These are phyloP conservation scores for Drosophila nebulosa DNA, from an alignment of 1,140 invertebrate species.

Conservation along the genomic window DNA sequence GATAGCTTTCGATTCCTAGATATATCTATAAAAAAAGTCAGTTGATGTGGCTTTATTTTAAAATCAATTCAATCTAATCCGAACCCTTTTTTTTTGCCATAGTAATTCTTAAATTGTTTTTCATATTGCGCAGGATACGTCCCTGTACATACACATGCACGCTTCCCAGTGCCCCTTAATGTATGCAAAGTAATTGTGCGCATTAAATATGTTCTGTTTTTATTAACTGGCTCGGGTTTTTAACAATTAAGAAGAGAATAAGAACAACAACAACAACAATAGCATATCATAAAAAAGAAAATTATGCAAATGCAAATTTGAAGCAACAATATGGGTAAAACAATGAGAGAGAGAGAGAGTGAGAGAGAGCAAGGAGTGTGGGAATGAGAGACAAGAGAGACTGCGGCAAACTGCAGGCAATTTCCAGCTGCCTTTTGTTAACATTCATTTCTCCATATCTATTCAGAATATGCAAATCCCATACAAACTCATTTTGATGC, in stretches of 20 bases:
- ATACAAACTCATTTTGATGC: conserved; percentile 76
- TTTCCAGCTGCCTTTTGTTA: conserved; percentile 45
- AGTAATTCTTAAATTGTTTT: too few relatives aligned
- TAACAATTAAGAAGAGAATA: conserved; percentile 59
- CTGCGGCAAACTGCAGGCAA: conserved; percentile 34
- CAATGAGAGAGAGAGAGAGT: not conserved
- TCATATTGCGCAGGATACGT: too few relatives aligned
- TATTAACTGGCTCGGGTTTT: conserved; percentile 44
- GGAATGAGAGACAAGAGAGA: not conserved
- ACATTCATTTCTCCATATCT: conserved; percentile 45
- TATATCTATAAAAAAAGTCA: too few relatives aligned
- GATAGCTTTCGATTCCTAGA: too few relatives aligned
- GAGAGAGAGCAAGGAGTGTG: not conserved
- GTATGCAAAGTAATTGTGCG: conserved; percentile 75
- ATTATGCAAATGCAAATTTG: conserved; percentile 70
- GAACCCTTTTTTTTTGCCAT: too few relatives aligned
- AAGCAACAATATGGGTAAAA: conserved; percentile 36
- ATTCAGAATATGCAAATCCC: conserved; percentile 74
- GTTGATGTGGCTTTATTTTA: too few relatives aligned
- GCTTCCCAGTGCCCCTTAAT: conserved; percentile 34
- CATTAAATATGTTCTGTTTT: conserved; percentile 70
- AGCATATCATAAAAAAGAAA: conserved; percentile 69
- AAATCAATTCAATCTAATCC: too few relatives aligned
- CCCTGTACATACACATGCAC: not conserved
- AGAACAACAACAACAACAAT: conserved; percentile 28